Base-by-base conservation (phyloP, 1,140 invertebrate genomes). In the Nymphalis io region DNA sequence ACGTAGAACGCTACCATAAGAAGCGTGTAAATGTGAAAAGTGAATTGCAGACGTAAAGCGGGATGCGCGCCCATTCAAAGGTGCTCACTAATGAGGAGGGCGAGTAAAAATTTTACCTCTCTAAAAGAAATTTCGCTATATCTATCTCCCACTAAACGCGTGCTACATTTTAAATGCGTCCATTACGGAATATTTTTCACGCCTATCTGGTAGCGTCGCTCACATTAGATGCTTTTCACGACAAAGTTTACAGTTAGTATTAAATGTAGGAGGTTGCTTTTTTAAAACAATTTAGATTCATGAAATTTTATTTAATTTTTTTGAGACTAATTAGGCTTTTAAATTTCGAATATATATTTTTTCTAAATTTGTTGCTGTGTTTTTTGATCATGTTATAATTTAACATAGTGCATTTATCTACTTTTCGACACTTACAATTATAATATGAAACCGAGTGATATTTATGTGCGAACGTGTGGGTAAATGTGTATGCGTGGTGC, bases 61-160 rank as follows among this genome's bases (percentile, higher is more conserved):
- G 78, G 82, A 87, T 80, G 80, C 80, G 80, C 78, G 60, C 79
- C 72, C 76, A 78, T 84, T 84, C 78, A 86, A 84, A 83, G 80
- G 76, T 72, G 78, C 71, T 73, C 76, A 73, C 84, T 90, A 90
- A 90, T 90, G 86, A 88, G 85, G 79, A 75, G 70, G 80, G 78
- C 73, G 80, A 78, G 79, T 79, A 75, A 82, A 83, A 83, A 84
- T 66, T 84, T 85, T 83, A 72, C 81, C 82, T 83, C 80, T 83
- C 79, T 66, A 86, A 89, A 85, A 85, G 81, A 84, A 80, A 81
- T 81, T 84, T 85, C 70, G 62, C 78, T 78, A 70, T 78, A 83
- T 77, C 81, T 83, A 88, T 84, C 83, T 85, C 76, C 74, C 77
- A 78, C 78, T 86, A 83, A 83, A 76, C 78, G 84, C 67, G 81